A percentile compares a stretch with the other conserved stretches of the same genome.
phyloP scores from a whole-genome alignment of 2,888 invertebrate genomes.

The Megamerina dolium region DNA sequence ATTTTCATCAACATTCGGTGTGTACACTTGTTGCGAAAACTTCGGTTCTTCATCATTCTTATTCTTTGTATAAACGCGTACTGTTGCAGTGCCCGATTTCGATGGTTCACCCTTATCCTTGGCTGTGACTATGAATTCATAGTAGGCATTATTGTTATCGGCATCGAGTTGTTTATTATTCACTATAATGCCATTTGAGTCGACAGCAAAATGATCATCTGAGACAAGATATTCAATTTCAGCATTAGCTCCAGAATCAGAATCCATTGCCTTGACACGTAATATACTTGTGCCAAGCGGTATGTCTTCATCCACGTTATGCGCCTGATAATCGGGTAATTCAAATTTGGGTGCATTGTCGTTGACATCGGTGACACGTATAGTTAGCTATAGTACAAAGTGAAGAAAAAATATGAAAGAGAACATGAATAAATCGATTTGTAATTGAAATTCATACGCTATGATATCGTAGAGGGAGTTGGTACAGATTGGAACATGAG shows the following conservation, averaged over 20 bases:
- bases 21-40: constrained; percentile 93
- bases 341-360: constrained; percentile 97
- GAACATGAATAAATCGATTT: too few species aligned
- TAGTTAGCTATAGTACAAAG: constrained; percentile 65
- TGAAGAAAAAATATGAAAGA: not conserved
- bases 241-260: constrained; percentile 91
- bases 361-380: constrained; percentile 92
- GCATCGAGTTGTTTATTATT: constrained; percentile 91
- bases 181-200: constrained; percentile 85
- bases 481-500: too few species aligned
- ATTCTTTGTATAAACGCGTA: constrained; percentile 93
- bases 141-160: constrained; percentile 94
- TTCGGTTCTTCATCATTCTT: constrained; percentile 97
- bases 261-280: constrained; percentile 92
- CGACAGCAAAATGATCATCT: constrained; percentile 92
- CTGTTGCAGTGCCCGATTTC: constrained; percentile 87
- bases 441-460: too few species aligned
- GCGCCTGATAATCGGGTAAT: constrained; percentile 92
- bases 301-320: constrained; percentile 93
- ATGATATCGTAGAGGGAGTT: too few species aligned
- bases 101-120: constrained; percentile 92
- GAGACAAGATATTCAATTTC: constrained; percentile 87
- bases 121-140: constrained; percentile 89
- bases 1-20: constrained; percentile 93
- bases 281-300: constrained; percentile 86